Conservation (phyloP, 1,140 invertebrate genomes). For the Drosophila hydei region DNA sequence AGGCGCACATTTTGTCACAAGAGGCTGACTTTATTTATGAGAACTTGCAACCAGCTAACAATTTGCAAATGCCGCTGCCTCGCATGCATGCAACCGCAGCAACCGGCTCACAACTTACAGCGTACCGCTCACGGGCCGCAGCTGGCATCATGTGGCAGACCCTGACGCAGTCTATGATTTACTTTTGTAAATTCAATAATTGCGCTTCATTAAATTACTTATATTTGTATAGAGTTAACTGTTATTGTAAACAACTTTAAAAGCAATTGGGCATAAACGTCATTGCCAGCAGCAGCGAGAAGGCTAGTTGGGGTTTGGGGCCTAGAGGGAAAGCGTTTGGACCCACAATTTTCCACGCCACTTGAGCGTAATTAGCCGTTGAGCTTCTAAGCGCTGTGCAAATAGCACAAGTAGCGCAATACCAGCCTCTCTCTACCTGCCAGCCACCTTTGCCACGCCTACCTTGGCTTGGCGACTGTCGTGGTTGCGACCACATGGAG, state of each 20-base stretch:
- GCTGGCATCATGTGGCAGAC: slow-evolving; percentile 62
- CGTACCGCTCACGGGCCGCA: background rate
- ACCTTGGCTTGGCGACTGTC: too few species aligned
- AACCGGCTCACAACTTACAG: too few species aligned
- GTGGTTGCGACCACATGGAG: background rate
- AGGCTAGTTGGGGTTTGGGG: too few species aligned
- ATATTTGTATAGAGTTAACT: slow-evolving; percentile 58
- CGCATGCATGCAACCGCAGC: slow-evolving; percentile 25
- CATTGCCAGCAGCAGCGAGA: slow-evolving; percentile 32
- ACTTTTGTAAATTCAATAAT: slow-evolving; percentile 65
- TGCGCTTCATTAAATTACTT: slow-evolving; percentile 65
- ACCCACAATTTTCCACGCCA: slow-evolving; percentile 78
- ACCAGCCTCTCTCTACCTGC: background rate
- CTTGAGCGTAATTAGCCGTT: slow-evolving; percentile 79
- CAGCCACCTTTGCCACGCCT: too few species aligned
- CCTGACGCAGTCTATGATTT: slow-evolving; percentile 71
- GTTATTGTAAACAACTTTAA: slow-evolving; percentile 41
- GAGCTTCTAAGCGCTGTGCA: slow-evolving; percentile 70
- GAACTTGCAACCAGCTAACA: slow-evolving; percentile 20
- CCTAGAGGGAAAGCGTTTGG: slow-evolving; percentile 20
- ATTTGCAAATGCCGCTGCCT: slow-evolving; percentile 46
- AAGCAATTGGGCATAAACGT: slow-evolving; percentile 72
- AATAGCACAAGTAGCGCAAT: slow-evolving; percentile 47
- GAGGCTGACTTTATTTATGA: slow-evolving; percentile 73
- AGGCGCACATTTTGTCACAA: slow-evolving; percentile 77